phyloP scores from a whole-genome alignment of 30 jellyfish, hydroid and myxozoan genomes.

The Rhopilema esculentum region DNA sequence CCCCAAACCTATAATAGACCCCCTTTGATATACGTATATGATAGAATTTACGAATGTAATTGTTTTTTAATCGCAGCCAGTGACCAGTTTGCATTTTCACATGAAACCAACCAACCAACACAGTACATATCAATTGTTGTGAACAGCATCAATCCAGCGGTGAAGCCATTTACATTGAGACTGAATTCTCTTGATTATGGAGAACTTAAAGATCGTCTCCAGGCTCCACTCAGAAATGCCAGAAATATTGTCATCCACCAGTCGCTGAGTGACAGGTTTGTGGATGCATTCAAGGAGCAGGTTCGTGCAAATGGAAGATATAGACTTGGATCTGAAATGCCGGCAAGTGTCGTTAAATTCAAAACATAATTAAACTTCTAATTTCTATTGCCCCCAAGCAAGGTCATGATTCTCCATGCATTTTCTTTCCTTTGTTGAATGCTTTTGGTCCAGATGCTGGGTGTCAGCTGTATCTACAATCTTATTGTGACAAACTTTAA shows the following conservation, averaged over 20 bases:
- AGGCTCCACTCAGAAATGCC: conserved; percentile 92
- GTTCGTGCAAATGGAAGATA: conserved; percentile 66
- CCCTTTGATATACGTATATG: neutral
- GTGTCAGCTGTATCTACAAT: too few species aligned
- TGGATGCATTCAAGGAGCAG: conserved; percentile 86
- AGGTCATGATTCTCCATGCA: too few species aligned
- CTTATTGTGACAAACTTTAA: too few species aligned
- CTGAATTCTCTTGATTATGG: conserved; percentile 84
- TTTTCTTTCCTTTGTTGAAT: too few species aligned
- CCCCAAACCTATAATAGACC: too few species aligned
- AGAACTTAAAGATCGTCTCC: conserved; percentile 83
- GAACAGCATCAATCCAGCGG: conserved; percentile 75
- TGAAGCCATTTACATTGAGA: conserved; percentile 61
- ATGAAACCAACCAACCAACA: conserved; percentile 79
- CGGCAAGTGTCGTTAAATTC: conserved; percentile 28
- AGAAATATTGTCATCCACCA: conserved; percentile 89
- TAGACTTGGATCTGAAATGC: conserved; percentile 21
- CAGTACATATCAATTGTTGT: conserved; percentile 78
- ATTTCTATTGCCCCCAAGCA: too few species aligned
- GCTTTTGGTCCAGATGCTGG: too few species aligned
- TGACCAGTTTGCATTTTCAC: conserved; percentile 71
- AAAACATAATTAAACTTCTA: neutral
- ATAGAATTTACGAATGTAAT: too few species aligned
- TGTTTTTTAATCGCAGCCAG: conserved; percentile 34
- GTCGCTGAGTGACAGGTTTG: conserved; percentile 87